Percentiles rank a stretch among this genome's conserved stretches.
These are phyloP conservation scores for Ptychoptera contaminata DNA, from an alignment of 2,888 invertebrate species.

Conservation along the genomic window DNA sequence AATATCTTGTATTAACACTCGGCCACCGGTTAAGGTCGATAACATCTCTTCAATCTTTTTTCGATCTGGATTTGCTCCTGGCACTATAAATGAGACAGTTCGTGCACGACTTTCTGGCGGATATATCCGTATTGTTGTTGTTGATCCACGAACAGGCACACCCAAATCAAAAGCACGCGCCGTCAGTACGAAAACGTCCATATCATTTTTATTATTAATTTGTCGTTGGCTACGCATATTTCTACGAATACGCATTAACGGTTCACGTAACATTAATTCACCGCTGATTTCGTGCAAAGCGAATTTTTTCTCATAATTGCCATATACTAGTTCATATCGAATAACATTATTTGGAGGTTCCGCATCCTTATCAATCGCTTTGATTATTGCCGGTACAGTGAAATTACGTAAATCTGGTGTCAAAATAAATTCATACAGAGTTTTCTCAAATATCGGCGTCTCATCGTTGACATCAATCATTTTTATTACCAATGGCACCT, in stretches of 20 bases:
- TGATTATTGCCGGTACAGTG: constrained; percentile 60
- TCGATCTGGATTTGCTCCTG: constrained; percentile 58
- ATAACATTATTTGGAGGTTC: constrained; percentile 74
- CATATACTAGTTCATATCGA: constrained; percentile 66
- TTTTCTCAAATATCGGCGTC: constrained; percentile 65
- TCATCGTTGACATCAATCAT: constrained; percentile 74
- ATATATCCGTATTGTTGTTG: constrained; percentile 58
- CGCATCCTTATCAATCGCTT: constrained; percentile 70
- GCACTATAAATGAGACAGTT: constrained; percentile 68
- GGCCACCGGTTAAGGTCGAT: constrained; percentile 62
- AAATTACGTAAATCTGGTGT: constrained; percentile 58
- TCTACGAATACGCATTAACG: constrained; percentile 13
- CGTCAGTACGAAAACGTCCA: constrained; percentile 41
- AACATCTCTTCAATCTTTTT: constrained; percentile 58
- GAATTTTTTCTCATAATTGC: constrained; percentile 60
- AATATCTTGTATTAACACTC: constrained; percentile 58
- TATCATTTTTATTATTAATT: constrained; percentile 32
- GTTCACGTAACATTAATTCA: constrained; percentile 47
- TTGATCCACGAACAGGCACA: constrained; percentile 57
- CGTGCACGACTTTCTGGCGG: constrained; percentile 61
- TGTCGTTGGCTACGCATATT: constrained; percentile 33
- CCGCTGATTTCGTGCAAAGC: constrained; percentile 60
- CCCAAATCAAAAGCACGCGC: constrained; percentile 75
- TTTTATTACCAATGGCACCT: constrained; percentile 52
- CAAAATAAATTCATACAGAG: constrained; percentile 65